Conservation (phyloP, 2,797 vertebrate genomes). For the Echiichthys vipera region DNA sequence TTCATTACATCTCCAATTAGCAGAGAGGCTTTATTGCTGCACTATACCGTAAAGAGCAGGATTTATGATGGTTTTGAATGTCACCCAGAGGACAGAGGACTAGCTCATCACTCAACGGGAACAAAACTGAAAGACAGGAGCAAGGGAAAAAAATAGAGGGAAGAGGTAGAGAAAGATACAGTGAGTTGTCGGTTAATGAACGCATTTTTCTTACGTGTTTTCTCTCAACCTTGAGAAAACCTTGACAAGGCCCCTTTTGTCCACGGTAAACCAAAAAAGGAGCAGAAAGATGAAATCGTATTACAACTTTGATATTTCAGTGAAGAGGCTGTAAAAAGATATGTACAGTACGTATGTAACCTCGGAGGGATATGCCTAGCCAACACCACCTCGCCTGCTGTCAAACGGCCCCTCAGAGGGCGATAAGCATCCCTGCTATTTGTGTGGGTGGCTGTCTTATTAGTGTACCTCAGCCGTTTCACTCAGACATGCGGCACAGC, state of each 20-base stretch:
- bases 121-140: slow-evolving; percentile 87
- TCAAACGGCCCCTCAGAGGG: slow-evolving; percentile 91
- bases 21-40: slow-evolving; percentile 97
- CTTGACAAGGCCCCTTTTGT: slow-evolving; percentile 48
- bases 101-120: slow-evolving; percentile 95
- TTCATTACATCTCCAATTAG: slow-evolving; percentile 99
- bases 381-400: slow-evolving; percentile 82
- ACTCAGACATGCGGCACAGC: slow-evolving; percentile 94
- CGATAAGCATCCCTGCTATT: slow-evolving; percentile 94
- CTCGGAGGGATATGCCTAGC: slow-evolving; percentile 59
- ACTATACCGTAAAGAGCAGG: slow-evolving; percentile 96
- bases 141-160: slow-evolving; percentile 69
- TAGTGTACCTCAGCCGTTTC: slow-evolving; percentile 95
- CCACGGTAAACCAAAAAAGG: slow-evolving; percentile 11
- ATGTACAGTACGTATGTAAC: slow-evolving; percentile 66
- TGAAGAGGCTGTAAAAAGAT: slow-evolving; percentile 52
- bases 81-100: slow-evolving; percentile 98
- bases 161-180: slow-evolving; percentile 67
- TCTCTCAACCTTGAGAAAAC: slow-evolving; percentile 74
- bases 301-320: slow-evolving; percentile 28
- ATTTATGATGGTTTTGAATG: slow-evolving; percentile 99
- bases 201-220: slow-evolving; percentile 72
- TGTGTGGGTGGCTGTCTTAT: slow-evolving; percentile 93
- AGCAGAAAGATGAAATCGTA: slow-evolving; percentile 18
- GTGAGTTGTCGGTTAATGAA: slow-evolving; percentile 73